Conservation (phyloP, 2,888 invertebrate species). For the Rhorus exstirpatorius region DNA sequence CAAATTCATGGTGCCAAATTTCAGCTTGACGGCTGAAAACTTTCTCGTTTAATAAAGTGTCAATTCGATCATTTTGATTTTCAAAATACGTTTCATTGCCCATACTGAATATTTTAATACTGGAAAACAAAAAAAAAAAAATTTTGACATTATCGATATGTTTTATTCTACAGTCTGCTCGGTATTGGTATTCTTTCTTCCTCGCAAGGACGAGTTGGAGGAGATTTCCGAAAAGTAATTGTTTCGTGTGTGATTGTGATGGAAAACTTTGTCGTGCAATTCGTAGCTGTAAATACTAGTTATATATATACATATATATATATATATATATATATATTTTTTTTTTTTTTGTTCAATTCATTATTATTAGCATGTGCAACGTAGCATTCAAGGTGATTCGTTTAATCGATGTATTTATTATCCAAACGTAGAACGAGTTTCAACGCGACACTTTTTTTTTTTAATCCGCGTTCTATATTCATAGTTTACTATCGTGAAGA, state of each 20-base stretch:
- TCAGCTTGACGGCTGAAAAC: no score
- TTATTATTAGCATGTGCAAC: no score
- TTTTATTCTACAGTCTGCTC: conserved; percentile 77
- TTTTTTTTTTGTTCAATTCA: no score
- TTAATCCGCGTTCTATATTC: background rate
- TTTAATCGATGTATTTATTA: conserved; percentile 14
- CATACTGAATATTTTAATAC: no score
- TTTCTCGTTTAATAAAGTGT: no score
- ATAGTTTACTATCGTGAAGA: background rate
- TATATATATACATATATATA: no score
- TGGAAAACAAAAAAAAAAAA: conserved; percentile 13
- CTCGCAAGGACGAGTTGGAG: conserved; percentile 56
- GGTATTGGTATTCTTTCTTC: conserved; percentile 75
- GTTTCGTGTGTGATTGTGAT: conserved; percentile 1
- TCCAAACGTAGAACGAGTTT: conserved; percentile 11
- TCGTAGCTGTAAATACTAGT: conserved; percentile 34
- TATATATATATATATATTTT: no score
- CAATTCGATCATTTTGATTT: no score
- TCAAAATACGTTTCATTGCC: no score
- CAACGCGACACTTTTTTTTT: background rate
- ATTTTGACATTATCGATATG: background rate
- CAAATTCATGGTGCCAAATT: no score
- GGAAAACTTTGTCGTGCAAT: conserved; percentile 13
- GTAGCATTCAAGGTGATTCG: background rate
- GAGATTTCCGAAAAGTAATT: conserved; percentile 38